phyloP scores from a whole-genome alignment of 2,888 invertebrate species.

The Sesia apiformis region DNA sequence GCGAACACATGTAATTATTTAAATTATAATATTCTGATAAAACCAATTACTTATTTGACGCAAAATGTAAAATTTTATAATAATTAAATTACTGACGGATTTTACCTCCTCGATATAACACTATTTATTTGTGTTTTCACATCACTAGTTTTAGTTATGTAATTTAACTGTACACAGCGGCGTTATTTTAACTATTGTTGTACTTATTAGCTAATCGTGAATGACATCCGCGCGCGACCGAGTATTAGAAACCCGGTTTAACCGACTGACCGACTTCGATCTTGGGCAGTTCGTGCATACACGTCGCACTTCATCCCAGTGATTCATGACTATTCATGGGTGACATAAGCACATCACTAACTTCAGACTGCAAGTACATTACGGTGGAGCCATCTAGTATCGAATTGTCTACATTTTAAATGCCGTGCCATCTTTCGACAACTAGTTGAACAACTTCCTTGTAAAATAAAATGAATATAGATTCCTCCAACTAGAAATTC shows the following conservation, averaged over 20 bases:
- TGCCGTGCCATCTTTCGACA: too few species aligned
- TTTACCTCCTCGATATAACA: not conserved
- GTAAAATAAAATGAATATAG: too few species aligned
- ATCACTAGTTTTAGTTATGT: conserved; percentile 33
- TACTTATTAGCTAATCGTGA: conserved; percentile 27
- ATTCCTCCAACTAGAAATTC: too few species aligned
- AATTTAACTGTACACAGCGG: conserved; percentile 11
- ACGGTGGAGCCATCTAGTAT: too few species aligned
- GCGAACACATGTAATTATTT: conserved; percentile 40
- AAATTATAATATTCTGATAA: conserved; percentile 18
- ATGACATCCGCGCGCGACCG: conserved; percentile 19
- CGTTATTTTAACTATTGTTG: conserved; percentile 24
- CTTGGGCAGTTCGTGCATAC: too few species aligned
- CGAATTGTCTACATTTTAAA: too few species aligned
- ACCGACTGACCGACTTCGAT: conserved; percentile 10
- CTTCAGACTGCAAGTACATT: conserved; percentile 13
- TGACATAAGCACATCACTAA: conserved; percentile 13
- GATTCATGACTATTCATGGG: too few species aligned
- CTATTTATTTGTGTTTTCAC: conserved; percentile 37
- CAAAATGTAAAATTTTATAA: conserved; percentile 16
- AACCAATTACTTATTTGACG: conserved; percentile 32
- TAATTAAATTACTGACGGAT: too few species aligned
- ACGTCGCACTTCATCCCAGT: too few species aligned
- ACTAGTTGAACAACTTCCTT: too few species aligned
- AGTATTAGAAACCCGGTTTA: conserved; percentile 18